A percentile compares a stretch with the other conserved stretches of the same genome.
Conservation (phyloP, 2,888 invertebrate genomes). For the Chamaedrilus cognettii region DNA sequence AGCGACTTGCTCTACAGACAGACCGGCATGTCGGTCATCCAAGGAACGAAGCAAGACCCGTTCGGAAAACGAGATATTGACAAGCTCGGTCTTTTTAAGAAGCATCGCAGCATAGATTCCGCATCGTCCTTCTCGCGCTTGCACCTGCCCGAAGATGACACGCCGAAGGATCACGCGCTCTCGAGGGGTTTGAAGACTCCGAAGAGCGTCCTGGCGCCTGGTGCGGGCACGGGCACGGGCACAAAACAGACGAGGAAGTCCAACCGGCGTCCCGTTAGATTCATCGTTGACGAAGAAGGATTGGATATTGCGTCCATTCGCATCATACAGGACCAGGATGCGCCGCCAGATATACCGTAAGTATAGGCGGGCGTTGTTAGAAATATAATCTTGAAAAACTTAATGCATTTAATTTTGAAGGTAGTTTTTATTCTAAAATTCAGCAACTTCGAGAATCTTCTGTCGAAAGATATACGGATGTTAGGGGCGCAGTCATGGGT, state of each 20-base stretch:
- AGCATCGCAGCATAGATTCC: background rate
- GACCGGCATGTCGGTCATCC: too few relatives aligned
- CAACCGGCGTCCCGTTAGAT: background rate
- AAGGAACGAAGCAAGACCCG: too few relatives aligned
- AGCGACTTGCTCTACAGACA: too few relatives aligned
- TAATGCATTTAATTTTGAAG: too few relatives aligned
- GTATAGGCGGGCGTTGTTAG: too few relatives aligned
- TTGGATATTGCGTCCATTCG: background rate
- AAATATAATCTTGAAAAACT: too few relatives aligned
- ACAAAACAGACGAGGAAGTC: background rate
- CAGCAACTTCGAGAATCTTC: too few relatives aligned
- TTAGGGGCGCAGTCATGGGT: too few relatives aligned
- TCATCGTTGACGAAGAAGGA: background rate
- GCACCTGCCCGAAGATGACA: too few relatives aligned
- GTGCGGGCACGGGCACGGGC: background rate
- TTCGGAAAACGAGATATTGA: background rate
- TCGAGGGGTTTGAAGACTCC: background rate
- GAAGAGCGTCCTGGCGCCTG: background rate
- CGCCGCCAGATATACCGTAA: background rate
- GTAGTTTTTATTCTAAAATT: too few relatives aligned
- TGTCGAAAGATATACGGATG: too few relatives aligned
- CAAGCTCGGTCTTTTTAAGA: background rate
- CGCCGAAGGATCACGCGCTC: background rate
- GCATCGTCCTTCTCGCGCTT: background rate
- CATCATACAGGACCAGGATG: background rate